Base-by-base conservation (phyloP, 2,888 invertebrate genomes). In the Campoplex nolae region DNA sequence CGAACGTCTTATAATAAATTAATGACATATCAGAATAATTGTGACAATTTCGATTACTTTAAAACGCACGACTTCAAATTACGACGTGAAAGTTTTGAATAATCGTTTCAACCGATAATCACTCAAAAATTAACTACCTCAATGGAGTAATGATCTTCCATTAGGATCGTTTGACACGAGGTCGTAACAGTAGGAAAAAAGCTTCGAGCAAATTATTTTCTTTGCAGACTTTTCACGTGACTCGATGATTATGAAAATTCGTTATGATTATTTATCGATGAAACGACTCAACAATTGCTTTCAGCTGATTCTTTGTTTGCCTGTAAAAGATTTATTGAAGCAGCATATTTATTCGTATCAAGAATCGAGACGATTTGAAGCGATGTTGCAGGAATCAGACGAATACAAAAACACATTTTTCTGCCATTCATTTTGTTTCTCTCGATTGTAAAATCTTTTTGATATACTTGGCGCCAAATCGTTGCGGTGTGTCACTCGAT, bases 21-120 rank as follows among this genome's bases (percentile, higher is more conserved):
- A 62, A 62, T 62, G 13, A 48, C 54, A 51, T 54, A 48, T 70
- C 23, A n/a, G n/a, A 42, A 75, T 76, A 32, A 75, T 28, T 76
- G 65, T 48, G 45, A 65, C 76, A 35, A 76, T 75, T 62, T 58
- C 51, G 2, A 73, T 42, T 42, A n/a, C 42, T 54, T n/a, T 54
- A 3, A 51, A 35, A 35, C 35, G n/a, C 35, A 2, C 18, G 18
- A 42, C 16, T 54, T 18, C 54, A 18, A 48, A 32, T 18, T 8
- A 71, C 51, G 48, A 73, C 51, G 28, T 4, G 28, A 54, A 73
- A 4, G 28, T 8, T 18, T 9, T 23, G 54, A 54, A 28, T 28
- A 28, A 48, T 48, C 28, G 48, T 16, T 18, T 54, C 9, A 18
- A 32, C 51, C 8, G 73, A 54, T 54, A n/a, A 35, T 51, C 38